Evolutionary conservation across 2,888 invertebrate species (phyloP).

Genomic region (Heterodera filipjevi): DNA sequence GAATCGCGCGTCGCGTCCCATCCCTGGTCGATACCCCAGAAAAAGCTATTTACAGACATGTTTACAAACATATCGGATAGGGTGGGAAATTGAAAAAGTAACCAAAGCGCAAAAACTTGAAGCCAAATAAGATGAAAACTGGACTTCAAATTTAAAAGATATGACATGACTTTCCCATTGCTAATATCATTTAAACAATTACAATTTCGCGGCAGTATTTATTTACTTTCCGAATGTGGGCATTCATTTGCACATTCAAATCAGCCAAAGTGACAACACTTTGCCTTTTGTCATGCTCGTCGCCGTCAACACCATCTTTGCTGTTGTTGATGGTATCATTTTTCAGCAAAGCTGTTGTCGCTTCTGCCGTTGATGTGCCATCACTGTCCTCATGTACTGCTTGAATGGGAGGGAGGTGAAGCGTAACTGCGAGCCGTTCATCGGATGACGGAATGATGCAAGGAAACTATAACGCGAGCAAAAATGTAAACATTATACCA

Average conservation of each 20-base stretch:
- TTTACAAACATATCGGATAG: no score
- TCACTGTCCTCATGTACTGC: background rate
- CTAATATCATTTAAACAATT: no score
- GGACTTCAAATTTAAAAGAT: no score
- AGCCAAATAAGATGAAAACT: no score
- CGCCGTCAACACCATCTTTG: background rate
- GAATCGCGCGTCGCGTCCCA: no score
- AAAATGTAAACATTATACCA: no score
- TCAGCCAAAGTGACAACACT: background rate
- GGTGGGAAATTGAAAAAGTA: no score
- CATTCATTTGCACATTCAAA: slow-evolving; percentile 4
- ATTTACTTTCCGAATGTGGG: background rate
- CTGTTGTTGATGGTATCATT: background rate
- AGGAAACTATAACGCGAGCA: slow-evolving; percentile 24
- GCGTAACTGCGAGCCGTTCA: slow-evolving; percentile 12
- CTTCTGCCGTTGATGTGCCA: background rate
- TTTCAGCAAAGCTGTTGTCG: background rate
- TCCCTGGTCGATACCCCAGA: no score
- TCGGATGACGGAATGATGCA: slow-evolving; percentile 2
- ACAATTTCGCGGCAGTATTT: no score
- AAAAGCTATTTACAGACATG: no score
- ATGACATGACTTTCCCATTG: no score
- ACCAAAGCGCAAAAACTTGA: no score
- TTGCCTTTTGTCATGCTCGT: background rate
- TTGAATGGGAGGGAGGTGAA: slow-evolving; percentile 15